Percentiles rank a stretch among this genome's conserved stretches.
Evolutionary conservation across 1,140 invertebrate genomes (phyloP).

Genomic region (Ridgeia piscesae): DNA sequence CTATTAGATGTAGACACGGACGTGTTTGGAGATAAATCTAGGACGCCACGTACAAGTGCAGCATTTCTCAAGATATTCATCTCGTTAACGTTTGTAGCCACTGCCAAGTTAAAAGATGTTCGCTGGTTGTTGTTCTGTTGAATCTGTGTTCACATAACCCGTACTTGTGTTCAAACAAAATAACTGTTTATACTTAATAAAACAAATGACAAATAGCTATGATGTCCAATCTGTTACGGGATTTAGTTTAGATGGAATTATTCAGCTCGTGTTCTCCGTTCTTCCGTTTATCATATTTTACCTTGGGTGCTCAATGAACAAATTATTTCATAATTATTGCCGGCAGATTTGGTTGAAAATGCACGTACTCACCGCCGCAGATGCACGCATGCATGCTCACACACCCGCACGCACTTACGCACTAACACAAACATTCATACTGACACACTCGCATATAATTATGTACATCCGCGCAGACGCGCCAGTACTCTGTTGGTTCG

Average conservation of each 20-base stretch:
- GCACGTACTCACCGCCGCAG: too few relatives aligned
- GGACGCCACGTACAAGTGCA: background rate
- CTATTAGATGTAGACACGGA: background rate
- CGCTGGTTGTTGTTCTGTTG: background rate
- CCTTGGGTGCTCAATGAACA: background rate
- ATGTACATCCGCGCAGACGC: too few relatives aligned
- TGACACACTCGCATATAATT: too few relatives aligned
- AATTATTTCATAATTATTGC: background rate
- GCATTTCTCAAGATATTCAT: background rate
- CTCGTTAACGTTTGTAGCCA: background rate
- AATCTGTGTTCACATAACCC: background rate
- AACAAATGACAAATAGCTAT: background rate
- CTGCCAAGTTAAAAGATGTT: background rate
- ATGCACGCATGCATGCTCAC: background rate
- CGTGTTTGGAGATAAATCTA: background rate
- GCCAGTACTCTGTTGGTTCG: too few relatives aligned
- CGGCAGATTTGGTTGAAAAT: background rate
- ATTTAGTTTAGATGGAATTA: background rate
- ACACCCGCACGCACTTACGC: background rate
- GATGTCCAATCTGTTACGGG: background rate
- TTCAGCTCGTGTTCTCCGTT: background rate
- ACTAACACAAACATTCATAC: too few relatives aligned
- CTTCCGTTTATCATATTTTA: background rate
- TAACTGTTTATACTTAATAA: background rate
- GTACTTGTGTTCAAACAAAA: background rate